phyloP scores from a whole-genome alignment of 2,113 vertebrate genomes.

The Cyanoramphus novaezelandiae region DNA sequence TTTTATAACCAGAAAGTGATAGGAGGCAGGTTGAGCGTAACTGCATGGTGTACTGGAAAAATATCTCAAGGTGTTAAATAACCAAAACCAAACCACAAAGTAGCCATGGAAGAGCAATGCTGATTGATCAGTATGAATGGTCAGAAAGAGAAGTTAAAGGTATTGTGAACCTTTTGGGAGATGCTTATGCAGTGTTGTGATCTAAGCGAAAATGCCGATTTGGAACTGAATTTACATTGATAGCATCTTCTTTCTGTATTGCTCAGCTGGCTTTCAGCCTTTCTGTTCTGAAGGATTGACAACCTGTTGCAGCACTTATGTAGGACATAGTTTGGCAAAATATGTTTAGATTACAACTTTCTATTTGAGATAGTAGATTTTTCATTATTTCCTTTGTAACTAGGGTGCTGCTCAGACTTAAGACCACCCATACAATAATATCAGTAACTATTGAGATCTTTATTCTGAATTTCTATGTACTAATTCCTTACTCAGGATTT shows the following conservation, averaged over 20 bases:
- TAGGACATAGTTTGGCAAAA: not conserved
- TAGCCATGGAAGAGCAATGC: not conserved
- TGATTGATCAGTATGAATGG: not conserved
- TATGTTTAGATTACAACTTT: not conserved
- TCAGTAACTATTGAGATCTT: not conserved
- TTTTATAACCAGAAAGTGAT: not conserved
- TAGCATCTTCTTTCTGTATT: not conserved
- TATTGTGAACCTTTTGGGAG: not conserved
- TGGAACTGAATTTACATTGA: not conserved
- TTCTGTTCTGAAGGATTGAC: not conserved
- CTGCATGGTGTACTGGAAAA: not conserved
- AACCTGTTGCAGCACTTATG: fast-evolving
- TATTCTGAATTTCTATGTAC: not conserved
- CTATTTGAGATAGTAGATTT: not conserved
- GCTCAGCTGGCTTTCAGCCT: not conserved
- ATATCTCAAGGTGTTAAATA: not conserved
- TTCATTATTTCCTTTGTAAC: not conserved
- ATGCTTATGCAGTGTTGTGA: not conserved
- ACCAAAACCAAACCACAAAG: not conserved
- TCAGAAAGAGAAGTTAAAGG: not conserved
- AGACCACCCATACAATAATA: not conserved
- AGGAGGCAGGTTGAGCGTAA: not conserved
- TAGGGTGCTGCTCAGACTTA: not conserved
- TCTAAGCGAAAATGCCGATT: not conserved
- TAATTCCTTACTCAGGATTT: not conserved